Conservation (phyloP, 2,797 vertebrate genomes). For the Nyctalus aviator region DNA sequence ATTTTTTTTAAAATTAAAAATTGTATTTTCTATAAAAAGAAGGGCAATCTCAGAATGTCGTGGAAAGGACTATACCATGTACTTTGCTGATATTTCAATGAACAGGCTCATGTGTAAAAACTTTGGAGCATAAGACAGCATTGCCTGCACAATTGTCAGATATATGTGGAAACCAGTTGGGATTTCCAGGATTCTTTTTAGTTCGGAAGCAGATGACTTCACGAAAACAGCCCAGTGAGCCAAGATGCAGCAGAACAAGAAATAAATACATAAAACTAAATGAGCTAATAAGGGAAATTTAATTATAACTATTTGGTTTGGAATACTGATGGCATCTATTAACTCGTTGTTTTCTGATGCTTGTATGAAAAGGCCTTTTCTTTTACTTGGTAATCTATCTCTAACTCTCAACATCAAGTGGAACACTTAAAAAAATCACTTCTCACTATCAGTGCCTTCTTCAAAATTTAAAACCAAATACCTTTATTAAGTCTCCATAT, state of each 20-base stretch:
- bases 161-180: neutral
- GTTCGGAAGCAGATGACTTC: slow-evolving; percentile 6
- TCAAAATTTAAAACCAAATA: slow-evolving; percentile 56
- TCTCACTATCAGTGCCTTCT: neutral
- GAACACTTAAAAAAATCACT: slow-evolving; percentile 51
- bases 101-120: neutral
- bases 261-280: slow-evolving; percentile 47
- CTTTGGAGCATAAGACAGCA: neutral
- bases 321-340: neutral
- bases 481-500: neutral
- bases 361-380: neutral
- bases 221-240: neutral
- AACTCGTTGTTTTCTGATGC: slow-evolving; percentile 11
- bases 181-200: neutral
- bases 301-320: slow-evolving; percentile 17
- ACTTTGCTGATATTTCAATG: neutral
- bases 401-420: slow-evolving; percentile 3
- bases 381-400: slow-evolving; percentile 34
- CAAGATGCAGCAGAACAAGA: slow-evolving; percentile 34
- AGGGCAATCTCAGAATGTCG: slow-evolving; percentile 11
- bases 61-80: neutral
- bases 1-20: neutral
- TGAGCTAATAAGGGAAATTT: neutral
- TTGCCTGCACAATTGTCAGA: neutral
- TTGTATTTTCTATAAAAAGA: neutral